Percentiles rank a stretch among this genome's conserved stretches.
Evolutionary conservation across 2,113 vertebrate species (phyloP).

Genomic region (Stomatorhinus ivindoensis): DNA sequence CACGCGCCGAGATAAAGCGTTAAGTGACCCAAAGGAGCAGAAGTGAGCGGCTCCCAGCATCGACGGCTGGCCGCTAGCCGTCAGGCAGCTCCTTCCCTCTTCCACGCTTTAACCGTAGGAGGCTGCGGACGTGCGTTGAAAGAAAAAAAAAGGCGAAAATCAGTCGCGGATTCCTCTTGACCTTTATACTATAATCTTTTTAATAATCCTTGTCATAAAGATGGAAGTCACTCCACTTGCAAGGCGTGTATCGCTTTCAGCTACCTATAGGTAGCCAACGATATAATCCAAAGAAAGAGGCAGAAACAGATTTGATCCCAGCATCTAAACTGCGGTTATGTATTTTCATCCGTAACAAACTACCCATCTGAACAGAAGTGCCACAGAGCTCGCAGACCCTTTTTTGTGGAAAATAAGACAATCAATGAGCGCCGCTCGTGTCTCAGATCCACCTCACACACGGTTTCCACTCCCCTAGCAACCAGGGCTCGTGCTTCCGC

Average conservation of each 20-base stretch:
- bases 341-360: neutral
- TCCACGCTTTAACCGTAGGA: neutral
- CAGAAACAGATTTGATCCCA: neutral
- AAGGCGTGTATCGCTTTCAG: neutral
- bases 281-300: neutral
- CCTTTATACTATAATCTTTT: neutral
- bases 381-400: neutral
- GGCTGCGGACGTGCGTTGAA: neutral
- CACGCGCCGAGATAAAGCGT: neutral
- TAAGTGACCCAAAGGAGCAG: neutral
- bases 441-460: conserved; percentile 23
- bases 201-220: neutral
- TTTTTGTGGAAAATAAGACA: neutral
- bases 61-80: neutral
- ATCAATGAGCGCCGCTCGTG: neutral
- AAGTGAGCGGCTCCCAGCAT: neutral
- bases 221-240: neutral
- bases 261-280: neutral
- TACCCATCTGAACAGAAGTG: neutral
- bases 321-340: neutral
- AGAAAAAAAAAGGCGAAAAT: neutral
- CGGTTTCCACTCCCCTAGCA: conserved; percentile 32
- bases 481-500: conserved; percentile 4
- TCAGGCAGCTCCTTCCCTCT: neutral
- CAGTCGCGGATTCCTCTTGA: neutral